phyloP scores from a whole-genome alignment of 2,888 invertebrate genomes.

The Himalopsyche tibetana region DNA sequence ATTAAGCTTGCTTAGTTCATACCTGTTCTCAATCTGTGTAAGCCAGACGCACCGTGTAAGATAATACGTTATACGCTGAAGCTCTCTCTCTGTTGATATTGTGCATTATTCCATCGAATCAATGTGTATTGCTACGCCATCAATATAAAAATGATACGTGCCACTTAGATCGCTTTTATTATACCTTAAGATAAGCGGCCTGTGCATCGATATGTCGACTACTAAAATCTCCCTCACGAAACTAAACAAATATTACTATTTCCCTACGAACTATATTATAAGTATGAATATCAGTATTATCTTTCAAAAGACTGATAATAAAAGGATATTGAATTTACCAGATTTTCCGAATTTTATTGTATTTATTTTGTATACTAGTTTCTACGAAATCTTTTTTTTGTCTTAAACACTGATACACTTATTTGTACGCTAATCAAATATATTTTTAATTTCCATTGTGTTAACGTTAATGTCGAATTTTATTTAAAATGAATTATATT shows the following conservation, averaged over 20 bases:
- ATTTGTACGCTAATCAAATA: too few relatives aligned
- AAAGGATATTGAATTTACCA: too few relatives aligned
- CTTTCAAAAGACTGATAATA: too few relatives aligned
- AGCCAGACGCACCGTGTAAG: constrained; percentile 45
- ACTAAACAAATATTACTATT: neutral
- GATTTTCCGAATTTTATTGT: too few relatives aligned
- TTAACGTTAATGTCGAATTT: too few relatives aligned
- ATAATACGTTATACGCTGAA: constrained; percentile 53
- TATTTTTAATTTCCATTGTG: too few relatives aligned
- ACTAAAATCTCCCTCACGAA: neutral
- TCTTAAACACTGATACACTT: too few relatives aligned
- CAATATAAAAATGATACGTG: constrained; percentile 30
- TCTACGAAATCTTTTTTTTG: too few relatives aligned
- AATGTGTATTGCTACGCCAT: constrained; percentile 16
- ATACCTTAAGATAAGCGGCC: constrained; percentile 1
- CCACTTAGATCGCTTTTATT: constrained; percentile 31
- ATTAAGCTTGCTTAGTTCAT: neutral
- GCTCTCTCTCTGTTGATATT: constrained; percentile 53
- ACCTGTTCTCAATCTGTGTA: constrained; percentile 44
- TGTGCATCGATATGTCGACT: neutral
- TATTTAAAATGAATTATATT: too few relatives aligned
- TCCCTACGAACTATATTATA: too few relatives aligned
- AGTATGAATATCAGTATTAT: too few relatives aligned
- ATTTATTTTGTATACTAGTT: too few relatives aligned
- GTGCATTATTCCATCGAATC: constrained; percentile 45